Percentiles rank a stretch among this genome's conserved stretches.
Evolutionary conservation across 2,113 vertebrate species (phyloP).

Genomic region (Boleophthalmus pectinirostris): DNA sequence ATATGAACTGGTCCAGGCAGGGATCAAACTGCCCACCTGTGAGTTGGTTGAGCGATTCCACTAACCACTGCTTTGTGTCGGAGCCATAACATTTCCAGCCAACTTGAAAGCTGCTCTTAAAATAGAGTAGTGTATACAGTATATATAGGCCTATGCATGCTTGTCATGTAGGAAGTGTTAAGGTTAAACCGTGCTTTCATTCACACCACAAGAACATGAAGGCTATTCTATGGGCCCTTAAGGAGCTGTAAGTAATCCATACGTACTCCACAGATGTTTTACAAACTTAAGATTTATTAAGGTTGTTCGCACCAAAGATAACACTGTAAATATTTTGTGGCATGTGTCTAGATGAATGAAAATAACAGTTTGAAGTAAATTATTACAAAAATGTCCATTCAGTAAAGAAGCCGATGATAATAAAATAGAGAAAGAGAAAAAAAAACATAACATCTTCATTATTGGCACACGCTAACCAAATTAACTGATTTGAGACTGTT

Average conservation of each 20-base stretch:
- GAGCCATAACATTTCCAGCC: conserved; percentile 31
- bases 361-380: background rate
- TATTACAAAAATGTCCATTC: too few species aligned
- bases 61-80: conserved; percentile 2
- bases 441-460: too few species aligned
- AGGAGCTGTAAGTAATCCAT: conserved; percentile 4
- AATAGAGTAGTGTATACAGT: background rate
- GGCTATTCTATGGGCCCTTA: background rate
- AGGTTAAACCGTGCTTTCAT: background rate
- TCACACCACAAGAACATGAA: conserved; percentile 2
- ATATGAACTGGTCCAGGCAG: background rate
- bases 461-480: too few species aligned
- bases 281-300: conserved; percentile 3
- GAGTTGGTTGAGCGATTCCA: background rate
- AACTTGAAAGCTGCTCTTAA: conserved; percentile 17
- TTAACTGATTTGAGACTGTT: too few species aligned
- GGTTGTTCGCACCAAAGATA: background rate
- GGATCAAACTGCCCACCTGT: background rate
- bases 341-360: background rate
- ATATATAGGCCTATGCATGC: conserved; percentile 1
- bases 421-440: too few species aligned
- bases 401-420: too few species aligned
- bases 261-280: background rate
- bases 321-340: background rate
- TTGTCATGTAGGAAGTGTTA: conserved; percentile 15